These are phyloP conservation scores for Heliconius melpomene DNA, from an alignment of 1,140 invertebrate genomes.

Conservation along the genomic window DNA sequence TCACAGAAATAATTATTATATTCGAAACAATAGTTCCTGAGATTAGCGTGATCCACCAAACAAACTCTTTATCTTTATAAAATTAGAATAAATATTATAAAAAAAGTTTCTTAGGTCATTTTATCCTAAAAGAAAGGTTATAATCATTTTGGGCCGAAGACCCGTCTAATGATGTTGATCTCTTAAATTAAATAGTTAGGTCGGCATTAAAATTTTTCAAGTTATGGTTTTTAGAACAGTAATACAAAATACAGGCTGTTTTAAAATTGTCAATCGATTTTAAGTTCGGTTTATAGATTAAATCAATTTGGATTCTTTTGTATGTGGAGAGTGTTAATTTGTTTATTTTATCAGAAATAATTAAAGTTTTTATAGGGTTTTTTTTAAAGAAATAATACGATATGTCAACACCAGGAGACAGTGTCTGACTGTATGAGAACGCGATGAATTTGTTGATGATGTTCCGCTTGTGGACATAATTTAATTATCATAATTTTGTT, in stretches of 20 bases:
- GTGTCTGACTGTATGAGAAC: no score
- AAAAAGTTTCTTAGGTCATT: constrained; percentile 16
- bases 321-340: background rate
- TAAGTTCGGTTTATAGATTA: no score
- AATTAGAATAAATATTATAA: background rate
- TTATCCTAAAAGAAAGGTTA: constrained; percentile 14
- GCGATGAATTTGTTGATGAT: no score
- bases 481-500: no score
- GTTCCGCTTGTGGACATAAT: no score
- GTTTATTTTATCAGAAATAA: background rate
- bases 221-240: constrained; percentile 17
- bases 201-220: background rate
- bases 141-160: constrained; percentile 1
- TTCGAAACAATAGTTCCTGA: no score
- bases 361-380: background rate
- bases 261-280: background rate
- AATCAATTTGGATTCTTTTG: background rate
- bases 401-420: no score
- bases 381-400: no score
- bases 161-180: constrained; percentile 22
- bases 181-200: constrained; percentile 19
- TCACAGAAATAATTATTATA: no score
- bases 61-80: no score
- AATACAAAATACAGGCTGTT: background rate
- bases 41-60: no score